A percentile compares a stretch with the other conserved stretches of the same genome.
Conservation (phyloP, 2,888 invertebrate genomes). For the Ditula angustiorana region DNA sequence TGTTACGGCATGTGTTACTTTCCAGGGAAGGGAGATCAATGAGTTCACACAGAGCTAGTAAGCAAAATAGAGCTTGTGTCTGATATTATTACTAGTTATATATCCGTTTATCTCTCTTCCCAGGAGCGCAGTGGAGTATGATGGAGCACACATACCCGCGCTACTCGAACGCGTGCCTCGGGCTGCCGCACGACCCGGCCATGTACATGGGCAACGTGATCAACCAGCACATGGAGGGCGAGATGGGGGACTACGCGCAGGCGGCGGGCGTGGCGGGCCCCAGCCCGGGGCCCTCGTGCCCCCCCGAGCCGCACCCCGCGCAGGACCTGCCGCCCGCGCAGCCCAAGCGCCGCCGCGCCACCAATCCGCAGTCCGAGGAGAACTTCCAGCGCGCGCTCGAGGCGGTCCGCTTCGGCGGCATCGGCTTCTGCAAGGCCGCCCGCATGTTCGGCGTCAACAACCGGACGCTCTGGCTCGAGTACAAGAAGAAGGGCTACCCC, state of each 20-base stretch:
- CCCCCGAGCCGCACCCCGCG: conserved; percentile 49
- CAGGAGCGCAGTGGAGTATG: conserved; percentile 95
- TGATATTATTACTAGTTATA: conserved; percentile 53
- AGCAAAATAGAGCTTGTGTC: conserved; percentile 10
- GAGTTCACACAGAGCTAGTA: conserved; percentile 47
- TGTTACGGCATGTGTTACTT: conserved; percentile 56
- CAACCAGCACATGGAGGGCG: conserved; percentile 70
- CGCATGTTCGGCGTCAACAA: conserved; percentile 94
- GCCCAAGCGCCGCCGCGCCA: conserved; percentile 88
- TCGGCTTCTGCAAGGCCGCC: conserved; percentile 94
- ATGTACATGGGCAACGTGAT: conserved; percentile 85
- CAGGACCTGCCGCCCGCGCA: conserved; percentile 61
- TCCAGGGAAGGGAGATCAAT: conserved; percentile 85
- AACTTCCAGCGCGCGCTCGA: conserved; percentile 93
- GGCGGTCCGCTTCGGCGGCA: conserved; percentile 92
- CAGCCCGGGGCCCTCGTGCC: conserved; percentile 69
- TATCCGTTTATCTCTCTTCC: conserved; percentile 87
- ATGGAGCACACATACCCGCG: conserved; percentile 93
- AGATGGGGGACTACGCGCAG: conserved; percentile 73
- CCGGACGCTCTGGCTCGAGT: conserved; percentile 93
- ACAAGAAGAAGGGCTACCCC: conserved; percentile 93
- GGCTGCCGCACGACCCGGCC: conserved; percentile 85
- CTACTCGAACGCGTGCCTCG: conserved; percentile 89
- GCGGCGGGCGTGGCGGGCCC: conserved; percentile 70
- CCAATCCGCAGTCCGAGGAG: conserved; percentile 93